Conservation (phyloP, 2,113 vertebrate species). For the Oreotrochilus melanogaster region DNA sequence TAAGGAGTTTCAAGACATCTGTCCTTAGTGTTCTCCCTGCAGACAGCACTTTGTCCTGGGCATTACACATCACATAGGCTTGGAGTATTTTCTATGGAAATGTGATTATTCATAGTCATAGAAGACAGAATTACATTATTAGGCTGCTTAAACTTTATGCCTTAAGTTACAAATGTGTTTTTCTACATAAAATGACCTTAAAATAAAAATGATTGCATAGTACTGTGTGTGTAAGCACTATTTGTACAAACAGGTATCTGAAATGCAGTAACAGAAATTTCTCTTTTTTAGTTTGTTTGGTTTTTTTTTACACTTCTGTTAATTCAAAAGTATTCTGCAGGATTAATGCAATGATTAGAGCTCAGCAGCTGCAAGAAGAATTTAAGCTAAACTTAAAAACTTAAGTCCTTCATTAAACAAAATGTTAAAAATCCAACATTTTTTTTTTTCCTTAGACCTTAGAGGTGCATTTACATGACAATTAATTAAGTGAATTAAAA, state of each 20-base stretch:
- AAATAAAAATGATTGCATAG: not conserved
- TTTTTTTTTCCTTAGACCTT: no score
- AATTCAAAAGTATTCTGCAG: no score
- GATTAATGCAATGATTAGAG: no score
- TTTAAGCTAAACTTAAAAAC: no score
- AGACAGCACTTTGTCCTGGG: not conserved
- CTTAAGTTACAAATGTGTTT: not conserved
- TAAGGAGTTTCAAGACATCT: not conserved
- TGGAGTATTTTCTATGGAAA: not conserved
- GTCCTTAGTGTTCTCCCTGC: not conserved
- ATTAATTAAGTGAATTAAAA: not conserved
- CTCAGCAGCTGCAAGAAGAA: no score
- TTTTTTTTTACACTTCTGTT: no score
- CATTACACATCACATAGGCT: accelerated
- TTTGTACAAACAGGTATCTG: no score
- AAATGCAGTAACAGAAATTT: no score
- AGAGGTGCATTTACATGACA: not conserved
- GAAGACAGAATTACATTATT: not conserved
- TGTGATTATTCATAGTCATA: not conserved
- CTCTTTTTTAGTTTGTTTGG: no score
- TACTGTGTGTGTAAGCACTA: not conserved
- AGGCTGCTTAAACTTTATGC: not conserved
- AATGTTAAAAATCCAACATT: no score
- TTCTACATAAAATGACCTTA: not conserved
- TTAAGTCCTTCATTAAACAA: no score